Base-by-base conservation (phyloP, 2,797 vertebrate genomes). In the Sebastes steindachneri region DNA sequence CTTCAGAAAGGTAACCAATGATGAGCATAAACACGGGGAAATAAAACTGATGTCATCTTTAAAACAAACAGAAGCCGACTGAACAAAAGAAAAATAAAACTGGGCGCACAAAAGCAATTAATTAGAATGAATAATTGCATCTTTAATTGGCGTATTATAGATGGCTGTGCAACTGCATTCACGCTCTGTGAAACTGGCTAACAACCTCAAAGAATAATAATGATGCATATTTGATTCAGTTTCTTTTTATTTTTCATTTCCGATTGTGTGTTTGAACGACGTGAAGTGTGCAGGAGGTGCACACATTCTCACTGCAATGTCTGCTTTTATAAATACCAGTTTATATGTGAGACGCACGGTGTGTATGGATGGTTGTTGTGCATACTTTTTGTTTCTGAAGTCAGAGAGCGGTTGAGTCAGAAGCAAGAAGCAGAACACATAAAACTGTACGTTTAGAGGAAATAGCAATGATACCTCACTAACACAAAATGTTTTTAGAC, bases 1-100 rank as follows among this genome's bases (percentile, higher is more conserved):
- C 60, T n/a, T 54, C 12, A 55, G 14, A 23, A 8, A 70, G 11
- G 4, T 21, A 53, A 62, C 21, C 29, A 62, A 35, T 35, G 59
- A 21, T 21, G 59, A 21, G 17, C 19, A 31, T 2, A 28, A 60
- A 53, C 8, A 35, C 3, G 2, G 14, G 4, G 12, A 21, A 6
- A 48, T 11, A 6, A 66, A 26, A 62, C 7, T 19, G 35, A 28
- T n/a, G 64, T 7, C 1, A 12, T 57, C 19, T 67, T 28, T 11
- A 28, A 62, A 67, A 68, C 4, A 60, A 63, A 35, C 33, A 55
- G 37, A 68, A 72, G n/a, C 10, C 26, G 17, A 33, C 5, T n/a
- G 25, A 78, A 68, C 21, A 29, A 48, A 71, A 26, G 7, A 68
- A 82, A 7, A 70, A 79, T 14, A 19, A 59, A 67, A 67, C 10